Conservation (phyloP, 1,140 invertebrate genomes). For the Leptinotarsa undecemlineata region DNA sequence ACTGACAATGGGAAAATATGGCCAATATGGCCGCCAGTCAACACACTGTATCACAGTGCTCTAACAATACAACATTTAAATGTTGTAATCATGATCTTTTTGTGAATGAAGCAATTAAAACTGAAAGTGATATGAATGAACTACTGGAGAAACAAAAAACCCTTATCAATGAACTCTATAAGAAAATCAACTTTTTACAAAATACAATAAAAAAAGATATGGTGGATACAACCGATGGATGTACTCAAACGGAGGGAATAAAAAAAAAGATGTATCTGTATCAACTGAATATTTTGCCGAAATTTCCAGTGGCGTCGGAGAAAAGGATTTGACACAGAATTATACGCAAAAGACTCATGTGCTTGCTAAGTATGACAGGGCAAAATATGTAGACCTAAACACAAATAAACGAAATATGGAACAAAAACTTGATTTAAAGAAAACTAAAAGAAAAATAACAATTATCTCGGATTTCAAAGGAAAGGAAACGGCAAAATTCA, state of each 20-base stretch:
- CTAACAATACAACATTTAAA: neutral
- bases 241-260: constrained; percentile 2
- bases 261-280: neutral
- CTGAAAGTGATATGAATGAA: constrained; percentile 5
- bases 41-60: neutral
- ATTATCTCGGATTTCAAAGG: neutral
- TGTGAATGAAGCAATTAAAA: constrained; percentile 5
- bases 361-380: neutral
- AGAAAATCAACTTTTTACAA: neutral
- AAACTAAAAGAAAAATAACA: neutral
- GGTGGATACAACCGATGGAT: neutral
- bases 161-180: neutral
- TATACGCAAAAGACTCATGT: neutral
- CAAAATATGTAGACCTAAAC: neutral
- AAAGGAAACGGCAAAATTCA: neutral
- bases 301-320: neutral
- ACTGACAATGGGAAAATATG: no score
- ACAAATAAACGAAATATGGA: neutral
- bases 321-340: neutral
- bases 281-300: neutral
- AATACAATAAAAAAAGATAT: neutral
- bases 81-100: neutral
- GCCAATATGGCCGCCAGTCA: neutral
- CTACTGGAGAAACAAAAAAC: constrained; percentile 11
- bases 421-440: neutral